Conservation (phyloP, 2,113 vertebrate species). For the Clupea harengus region DNA sequence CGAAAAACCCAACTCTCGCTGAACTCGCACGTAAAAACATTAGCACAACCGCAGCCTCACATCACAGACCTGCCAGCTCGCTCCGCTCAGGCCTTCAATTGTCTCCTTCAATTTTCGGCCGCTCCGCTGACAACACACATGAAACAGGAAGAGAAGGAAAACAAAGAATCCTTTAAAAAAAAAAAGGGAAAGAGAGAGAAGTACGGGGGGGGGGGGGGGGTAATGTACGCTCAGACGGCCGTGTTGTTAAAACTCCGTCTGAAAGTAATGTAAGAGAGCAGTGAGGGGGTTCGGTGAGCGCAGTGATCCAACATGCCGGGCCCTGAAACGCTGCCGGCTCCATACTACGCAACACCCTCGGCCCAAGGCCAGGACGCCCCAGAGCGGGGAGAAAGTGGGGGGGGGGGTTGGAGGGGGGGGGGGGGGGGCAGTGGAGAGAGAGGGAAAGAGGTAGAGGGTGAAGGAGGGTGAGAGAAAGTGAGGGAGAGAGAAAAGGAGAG, state of each 20-base stretch:
- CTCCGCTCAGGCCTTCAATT: constrained; percentile 27
- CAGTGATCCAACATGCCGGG: constrained; percentile 48
- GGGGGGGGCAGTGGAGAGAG: background rate
- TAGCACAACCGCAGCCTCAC: background rate
- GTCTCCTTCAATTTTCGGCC: constrained; percentile 42
- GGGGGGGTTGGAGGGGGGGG: background rate
- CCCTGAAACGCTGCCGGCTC: constrained; percentile 38
- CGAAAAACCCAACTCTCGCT: background rate
- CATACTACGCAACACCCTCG: constrained; percentile 39
- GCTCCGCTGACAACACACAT: background rate
- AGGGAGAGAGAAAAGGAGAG: background rate
- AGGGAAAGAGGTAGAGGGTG: background rate
- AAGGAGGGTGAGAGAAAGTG: background rate
- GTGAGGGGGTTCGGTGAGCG: constrained; percentile 42
- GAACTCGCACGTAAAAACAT: background rate
- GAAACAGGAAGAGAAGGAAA: background rate
- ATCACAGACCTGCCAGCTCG: constrained; percentile 20
- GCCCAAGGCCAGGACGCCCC: constrained; percentile 59
- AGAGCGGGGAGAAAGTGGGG: constrained; percentile 23
- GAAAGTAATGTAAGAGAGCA: constrained; percentile 44
- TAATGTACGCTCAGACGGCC: constrained; percentile 1
- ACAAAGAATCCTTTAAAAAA: background rate
- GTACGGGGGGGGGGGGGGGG: background rate
- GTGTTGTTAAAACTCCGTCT: constrained; percentile 39
- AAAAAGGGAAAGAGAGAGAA: background rate